A percentile compares a stretch with the other conserved stretches of the same genome.
Conservation (phyloP, 2,888 invertebrate species). For the Drosophila helvetica region DNA sequence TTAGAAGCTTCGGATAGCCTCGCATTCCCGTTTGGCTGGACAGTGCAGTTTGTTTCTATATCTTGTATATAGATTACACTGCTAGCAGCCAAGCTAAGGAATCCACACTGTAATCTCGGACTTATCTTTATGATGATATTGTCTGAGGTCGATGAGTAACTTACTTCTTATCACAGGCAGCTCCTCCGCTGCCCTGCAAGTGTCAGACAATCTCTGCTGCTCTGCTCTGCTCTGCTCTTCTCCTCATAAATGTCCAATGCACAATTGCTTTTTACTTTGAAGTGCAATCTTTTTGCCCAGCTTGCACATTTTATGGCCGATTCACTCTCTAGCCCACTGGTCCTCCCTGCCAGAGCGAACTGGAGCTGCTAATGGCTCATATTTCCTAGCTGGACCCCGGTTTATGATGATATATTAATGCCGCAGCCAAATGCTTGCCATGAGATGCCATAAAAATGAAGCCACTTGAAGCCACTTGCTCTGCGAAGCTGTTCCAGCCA, state of each 20-base stretch:
- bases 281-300: slow-evolving; percentile 41
- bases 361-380: slow-evolving; percentile 43
- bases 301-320: slow-evolving; percentile 55
- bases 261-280: slow-evolving; percentile 32
- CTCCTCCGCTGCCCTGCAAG: not conserved
- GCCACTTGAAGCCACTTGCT: slow-evolving; percentile 56
- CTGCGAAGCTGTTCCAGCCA: slow-evolving; percentile 5
- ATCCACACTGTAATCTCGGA: not conserved
- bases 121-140: not conserved
- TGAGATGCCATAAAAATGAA: slow-evolving; percentile 63
- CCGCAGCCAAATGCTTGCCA: slow-evolving; percentile 42
- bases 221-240: not conserved
- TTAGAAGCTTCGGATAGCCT: not conserved
- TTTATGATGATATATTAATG: slow-evolving; percentile 70
- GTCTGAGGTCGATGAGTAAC: not conserved
- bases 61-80: not conserved
- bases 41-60: not conserved
- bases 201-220: not conserved
- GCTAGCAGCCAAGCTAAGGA: not conserved
- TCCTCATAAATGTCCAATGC: slow-evolving; percentile 40
- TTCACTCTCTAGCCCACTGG: slow-evolving; percentile 1
- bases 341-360: slow-evolving; percentile 27
- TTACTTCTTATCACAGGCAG: not conserved
- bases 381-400: slow-evolving; percentile 44
- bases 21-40: not conserved